These are phyloP conservation scores for Danio kyathit DNA, from an alignment of 2,797 vertebrate species.

Conservation along the genomic window DNA sequence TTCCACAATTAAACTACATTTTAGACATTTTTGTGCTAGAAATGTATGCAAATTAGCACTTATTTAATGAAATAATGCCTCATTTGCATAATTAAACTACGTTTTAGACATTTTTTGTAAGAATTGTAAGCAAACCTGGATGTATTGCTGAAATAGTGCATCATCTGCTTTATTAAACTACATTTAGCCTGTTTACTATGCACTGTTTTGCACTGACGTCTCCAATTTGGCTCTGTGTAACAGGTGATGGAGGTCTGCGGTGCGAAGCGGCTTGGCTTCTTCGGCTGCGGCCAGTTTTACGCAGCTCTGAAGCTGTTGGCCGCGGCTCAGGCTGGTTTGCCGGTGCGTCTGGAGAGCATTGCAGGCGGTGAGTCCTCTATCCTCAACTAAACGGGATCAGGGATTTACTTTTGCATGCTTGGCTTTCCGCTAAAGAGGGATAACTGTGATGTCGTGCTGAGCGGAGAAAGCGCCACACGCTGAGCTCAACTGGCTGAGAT, in stretches of 20 bases:
- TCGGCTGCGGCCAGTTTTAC: slow-evolving; percentile 91
- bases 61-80: no score
- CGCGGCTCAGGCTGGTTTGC: slow-evolving; percentile 88
- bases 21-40: no score
- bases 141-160: no score
- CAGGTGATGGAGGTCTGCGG: slow-evolving; percentile 95
- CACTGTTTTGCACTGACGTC: neutral
- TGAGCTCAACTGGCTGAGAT: neutral
- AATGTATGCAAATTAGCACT: no score
- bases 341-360: slow-evolving; percentile 88
- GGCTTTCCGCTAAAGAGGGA: slow-evolving; percentile 76
- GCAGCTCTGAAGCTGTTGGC: slow-evolving; percentile 94
- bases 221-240: slow-evolving; percentile 10
- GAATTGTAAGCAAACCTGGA: no score
- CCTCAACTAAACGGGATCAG: slow-evolving; percentile 66
- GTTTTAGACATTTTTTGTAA: no score
- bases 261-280: slow-evolving; percentile 91
- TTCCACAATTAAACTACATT: no score
- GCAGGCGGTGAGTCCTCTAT: slow-evolving; percentile 85
- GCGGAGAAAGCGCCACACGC: slow-evolving; percentile 1
- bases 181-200: no score
- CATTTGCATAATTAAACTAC: no score
- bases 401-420: slow-evolving; percentile 71
- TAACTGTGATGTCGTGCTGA: slow-evolving; percentile 42
- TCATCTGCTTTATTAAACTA: no score